A percentile compares a stretch with the other conserved stretches of the same genome.
Evolutionary conservation across 2,797 vertebrate species (phyloP).

Genomic region (Sphenodon punctatus): DNA sequence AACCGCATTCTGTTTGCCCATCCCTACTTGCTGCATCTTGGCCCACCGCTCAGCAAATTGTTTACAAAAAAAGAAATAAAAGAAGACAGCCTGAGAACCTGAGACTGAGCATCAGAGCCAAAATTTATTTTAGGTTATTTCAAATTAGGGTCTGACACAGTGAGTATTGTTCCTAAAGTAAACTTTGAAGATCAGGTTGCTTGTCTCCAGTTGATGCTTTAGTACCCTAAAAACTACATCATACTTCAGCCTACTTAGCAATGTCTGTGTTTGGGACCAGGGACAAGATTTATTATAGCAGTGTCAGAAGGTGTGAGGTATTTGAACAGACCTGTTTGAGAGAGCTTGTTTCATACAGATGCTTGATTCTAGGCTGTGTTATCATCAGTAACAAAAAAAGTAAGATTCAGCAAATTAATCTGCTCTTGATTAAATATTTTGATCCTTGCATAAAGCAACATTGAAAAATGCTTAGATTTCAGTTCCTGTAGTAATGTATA

Average conservation of each 20-base stretch:
- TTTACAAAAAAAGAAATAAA: too few species aligned
- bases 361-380: neutral
- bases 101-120: too few species aligned
- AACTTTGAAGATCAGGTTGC: too few species aligned
- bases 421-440: neutral
- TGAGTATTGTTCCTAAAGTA: too few species aligned
- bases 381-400: neutral
- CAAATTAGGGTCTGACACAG: too few species aligned
- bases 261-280: neutral
- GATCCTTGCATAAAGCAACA: neutral
- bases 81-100: too few species aligned
- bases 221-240: neutral
- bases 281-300: neutral
- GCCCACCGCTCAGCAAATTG: too few species aligned
- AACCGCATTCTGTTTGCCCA: too few species aligned
- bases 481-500: neutral
- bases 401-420: neutral
- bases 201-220: neutral
- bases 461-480: neutral
- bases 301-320: neutral
- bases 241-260: neutral
- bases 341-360: neutral
- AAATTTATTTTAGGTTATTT: too few species aligned
- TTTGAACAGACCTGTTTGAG: neutral
- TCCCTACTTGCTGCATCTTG: too few species aligned